Conservation (phyloP, 2,888 invertebrate species). For the Autographa gamma region DNA sequence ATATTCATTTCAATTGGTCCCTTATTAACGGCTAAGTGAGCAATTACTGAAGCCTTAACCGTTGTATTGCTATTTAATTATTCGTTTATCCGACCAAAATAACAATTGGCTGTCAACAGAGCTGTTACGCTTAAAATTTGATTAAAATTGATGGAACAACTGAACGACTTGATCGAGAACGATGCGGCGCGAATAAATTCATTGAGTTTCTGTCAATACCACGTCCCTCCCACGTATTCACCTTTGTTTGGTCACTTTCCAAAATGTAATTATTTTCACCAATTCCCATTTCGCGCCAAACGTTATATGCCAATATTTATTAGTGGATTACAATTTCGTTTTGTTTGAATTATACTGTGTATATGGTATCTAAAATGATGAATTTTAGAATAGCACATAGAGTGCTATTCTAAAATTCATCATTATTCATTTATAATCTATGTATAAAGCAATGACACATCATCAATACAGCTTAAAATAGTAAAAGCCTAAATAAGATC, state of each 20-base stretch:
- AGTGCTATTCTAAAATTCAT: no score
- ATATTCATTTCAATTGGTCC: not conserved
- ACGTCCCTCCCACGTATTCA: not conserved
- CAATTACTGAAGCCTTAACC: not conserved
- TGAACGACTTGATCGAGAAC: not conserved
- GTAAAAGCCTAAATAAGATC: no score
- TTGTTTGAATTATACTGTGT: conserved; percentile 17
- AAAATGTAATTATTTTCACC: conserved; percentile 27
- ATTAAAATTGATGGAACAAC: conserved; percentile 9
- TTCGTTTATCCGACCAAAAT: conserved; percentile 3
- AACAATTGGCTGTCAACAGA: not conserved
- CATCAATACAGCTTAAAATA: no score
- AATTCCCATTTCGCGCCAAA: conserved; percentile 25
- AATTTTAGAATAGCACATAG: no score
- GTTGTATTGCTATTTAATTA: not conserved
- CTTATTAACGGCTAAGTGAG: not conserved
- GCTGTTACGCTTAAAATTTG: conserved; percentile 2
- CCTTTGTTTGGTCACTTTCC: not conserved
- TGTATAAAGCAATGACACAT: no score
- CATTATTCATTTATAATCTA: no score
- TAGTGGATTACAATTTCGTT: conserved; percentile 23
- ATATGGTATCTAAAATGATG: no score
- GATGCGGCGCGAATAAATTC: conserved; percentile 9
- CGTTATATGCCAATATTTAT: conserved; percentile 15
- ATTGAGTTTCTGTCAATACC: conserved; percentile 28